Evolutionary conservation across 2,113 vertebrate species (phyloP).

Genomic region (Lepisosteus osseus): DNA sequence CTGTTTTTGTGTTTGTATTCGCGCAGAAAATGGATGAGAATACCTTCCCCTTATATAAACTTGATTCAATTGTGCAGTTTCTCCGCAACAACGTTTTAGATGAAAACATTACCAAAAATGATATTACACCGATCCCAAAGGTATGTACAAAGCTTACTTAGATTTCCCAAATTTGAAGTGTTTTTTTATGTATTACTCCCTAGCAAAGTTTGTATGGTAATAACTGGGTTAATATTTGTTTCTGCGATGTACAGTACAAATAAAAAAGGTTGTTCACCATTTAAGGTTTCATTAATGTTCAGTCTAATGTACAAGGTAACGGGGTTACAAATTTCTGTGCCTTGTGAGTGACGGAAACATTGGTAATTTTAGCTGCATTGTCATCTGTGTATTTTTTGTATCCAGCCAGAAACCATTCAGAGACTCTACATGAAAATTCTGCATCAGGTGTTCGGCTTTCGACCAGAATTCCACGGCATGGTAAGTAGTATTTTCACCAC

Average conservation of each 20-base stretch:
- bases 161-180: too few relatives aligned
- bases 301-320: too few relatives aligned
- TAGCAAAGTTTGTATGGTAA: too few relatives aligned
- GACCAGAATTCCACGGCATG: constrained; percentile 80
- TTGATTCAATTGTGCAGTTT: constrained; percentile 59
- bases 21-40: constrained; percentile 55
- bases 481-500: constrained; percentile 52
- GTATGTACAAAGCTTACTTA: constrained; percentile 38
- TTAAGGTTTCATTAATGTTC: too few relatives aligned
- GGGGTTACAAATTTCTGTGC: background rate
- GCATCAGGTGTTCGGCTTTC: constrained; percentile 77
- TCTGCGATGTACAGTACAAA: too few relatives aligned
- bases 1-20: too few relatives aligned
- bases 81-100: constrained; percentile 60
- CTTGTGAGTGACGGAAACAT: background rate
- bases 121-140: constrained; percentile 62
- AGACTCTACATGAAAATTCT: constrained; percentile 82
- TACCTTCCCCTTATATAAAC: constrained; percentile 63
- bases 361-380: background rate
- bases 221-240: background rate
- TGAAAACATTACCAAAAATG: constrained; percentile 62
- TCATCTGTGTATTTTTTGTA: background rate
- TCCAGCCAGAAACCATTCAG: constrained; percentile 77
- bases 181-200: too few relatives aligned
- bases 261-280: too few relatives aligned